Conservation (phyloP, 2,113 vertebrate genomes). For the Tringa solitaria region DNA sequence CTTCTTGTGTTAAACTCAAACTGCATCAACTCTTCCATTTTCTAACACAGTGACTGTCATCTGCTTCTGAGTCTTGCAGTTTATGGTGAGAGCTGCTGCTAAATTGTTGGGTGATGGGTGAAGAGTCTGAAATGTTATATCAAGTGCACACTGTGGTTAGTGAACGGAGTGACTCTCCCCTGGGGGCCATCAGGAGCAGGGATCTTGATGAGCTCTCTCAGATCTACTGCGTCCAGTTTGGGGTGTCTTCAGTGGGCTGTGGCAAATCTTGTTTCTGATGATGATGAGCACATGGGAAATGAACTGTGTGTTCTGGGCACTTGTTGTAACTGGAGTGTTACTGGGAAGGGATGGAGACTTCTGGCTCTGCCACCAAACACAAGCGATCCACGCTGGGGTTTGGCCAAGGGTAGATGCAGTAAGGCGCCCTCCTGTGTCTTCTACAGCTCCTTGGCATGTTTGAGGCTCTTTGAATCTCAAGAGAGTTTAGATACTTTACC, state of each 20-base stretch:
- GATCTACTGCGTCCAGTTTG: background rate
- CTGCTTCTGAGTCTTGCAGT: background rate
- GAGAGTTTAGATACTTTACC: background rate
- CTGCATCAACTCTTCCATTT: background rate
- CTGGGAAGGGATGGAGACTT: background rate
- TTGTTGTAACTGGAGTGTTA: background rate
- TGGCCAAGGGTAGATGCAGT: background rate
- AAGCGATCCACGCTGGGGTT: background rate
- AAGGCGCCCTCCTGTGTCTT: background rate
- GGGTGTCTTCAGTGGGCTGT: background rate
- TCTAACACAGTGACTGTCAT: background rate
- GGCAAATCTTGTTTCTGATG: background rate
- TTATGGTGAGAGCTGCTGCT: background rate
- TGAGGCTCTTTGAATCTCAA: background rate
- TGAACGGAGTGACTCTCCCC: background rate
- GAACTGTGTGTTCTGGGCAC: background rate
- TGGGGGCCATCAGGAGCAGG: background rate
- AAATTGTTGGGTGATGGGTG: background rate
- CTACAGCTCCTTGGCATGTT: background rate
- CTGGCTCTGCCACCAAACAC: background rate
- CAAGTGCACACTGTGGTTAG: fast-evolving
- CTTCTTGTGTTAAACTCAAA: background rate
- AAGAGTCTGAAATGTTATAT: background rate
- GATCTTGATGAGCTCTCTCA: background rate
- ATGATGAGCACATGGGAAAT: background rate